Percentiles rank a stretch among this genome's conserved stretches.
These are phyloP conservation scores for Avahi laniger DNA, from an alignment of 2,797 vertebrate species.

Conservation along the genomic window DNA sequence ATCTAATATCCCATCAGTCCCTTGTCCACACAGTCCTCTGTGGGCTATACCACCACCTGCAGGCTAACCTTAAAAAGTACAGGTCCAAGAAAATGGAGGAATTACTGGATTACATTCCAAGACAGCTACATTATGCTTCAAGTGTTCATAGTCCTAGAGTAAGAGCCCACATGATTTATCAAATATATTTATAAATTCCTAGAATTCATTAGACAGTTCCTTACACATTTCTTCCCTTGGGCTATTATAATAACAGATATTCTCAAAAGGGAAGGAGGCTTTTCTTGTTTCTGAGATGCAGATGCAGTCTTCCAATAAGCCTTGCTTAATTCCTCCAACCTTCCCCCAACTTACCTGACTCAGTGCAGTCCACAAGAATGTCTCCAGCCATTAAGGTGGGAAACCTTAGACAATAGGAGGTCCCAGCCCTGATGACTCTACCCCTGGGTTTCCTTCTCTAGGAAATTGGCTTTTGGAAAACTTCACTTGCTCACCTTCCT, in stretches of 20 bases:
- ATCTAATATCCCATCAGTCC: not conserved
- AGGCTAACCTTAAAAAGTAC: conserved; percentile 63
- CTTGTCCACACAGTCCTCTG: conserved; percentile 27
- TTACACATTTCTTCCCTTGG: conserved; percentile 5
- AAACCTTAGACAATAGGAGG: not conserved
- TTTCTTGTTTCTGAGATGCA: not conserved
- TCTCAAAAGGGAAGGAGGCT: not conserved
- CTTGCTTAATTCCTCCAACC: not conserved
- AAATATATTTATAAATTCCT: conserved; percentile 1
- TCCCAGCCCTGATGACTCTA: not conserved
- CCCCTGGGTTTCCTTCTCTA: not conserved
- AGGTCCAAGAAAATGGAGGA: conserved; percentile 6
- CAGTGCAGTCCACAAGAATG: not conserved
- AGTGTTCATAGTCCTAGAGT: not conserved
- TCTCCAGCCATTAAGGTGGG: not conserved
- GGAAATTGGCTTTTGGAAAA: conserved; percentile 33
- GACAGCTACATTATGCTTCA: not conserved
- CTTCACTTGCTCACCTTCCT: not conserved
- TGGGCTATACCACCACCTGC: conserved; percentile 69
- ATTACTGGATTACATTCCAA: not conserved
- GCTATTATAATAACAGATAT: not conserved
- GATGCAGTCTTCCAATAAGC: not conserved
- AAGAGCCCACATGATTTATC: not conserved
- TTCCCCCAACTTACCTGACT: not conserved
- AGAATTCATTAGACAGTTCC: conserved; percentile 6